These are phyloP conservation scores for Temnothorax curvispinosus DNA, from an alignment of 1,140 invertebrate species.

Conservation along the genomic window DNA sequence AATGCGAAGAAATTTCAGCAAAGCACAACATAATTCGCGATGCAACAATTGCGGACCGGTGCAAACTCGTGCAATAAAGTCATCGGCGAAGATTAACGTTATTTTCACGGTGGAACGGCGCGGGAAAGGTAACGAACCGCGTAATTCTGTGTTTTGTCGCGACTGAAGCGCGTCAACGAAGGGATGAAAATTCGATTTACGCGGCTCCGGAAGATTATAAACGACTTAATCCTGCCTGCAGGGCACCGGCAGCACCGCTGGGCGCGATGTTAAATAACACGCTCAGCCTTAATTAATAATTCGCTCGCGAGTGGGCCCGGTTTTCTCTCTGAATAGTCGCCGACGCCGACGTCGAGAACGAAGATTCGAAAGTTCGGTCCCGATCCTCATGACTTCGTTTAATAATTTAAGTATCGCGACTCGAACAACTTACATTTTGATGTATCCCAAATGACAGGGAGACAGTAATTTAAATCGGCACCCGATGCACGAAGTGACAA, in stretches of 20 bases:
- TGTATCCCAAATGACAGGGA: neutral
- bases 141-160: constrained; percentile 50
- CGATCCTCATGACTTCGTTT: neutral
- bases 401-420: constrained; percentile 12
- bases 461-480: constrained; percentile 13
- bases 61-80: constrained; percentile 26
- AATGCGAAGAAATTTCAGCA: constrained; percentile 5
- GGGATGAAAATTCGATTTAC: constrained; percentile 53
- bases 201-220: constrained; percentile 48
- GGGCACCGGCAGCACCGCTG: neutral
- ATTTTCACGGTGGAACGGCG: constrained; percentile 29
- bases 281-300: constrained; percentile 45
- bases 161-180: constrained; percentile 46
- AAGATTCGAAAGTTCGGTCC: neutral
- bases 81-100: constrained; percentile 37
- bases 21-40: constrained; percentile 18
- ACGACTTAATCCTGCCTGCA: constrained; percentile 48
- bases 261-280: constrained; percentile 37
- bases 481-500: neutral
- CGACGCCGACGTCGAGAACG: neutral
- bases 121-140: constrained; percentile 38
- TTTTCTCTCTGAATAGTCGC: constrained; percentile 26
- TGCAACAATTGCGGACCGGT: neutral
- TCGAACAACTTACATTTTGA: neutral
- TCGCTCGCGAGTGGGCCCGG: neutral